A percentile compares a stretch with the other conserved stretches of the same genome.
These are phyloP conservation scores for Gymnorhina tibicen DNA, from an alignment of 2,113 vertebrate species.

Conservation along the genomic window DNA sequence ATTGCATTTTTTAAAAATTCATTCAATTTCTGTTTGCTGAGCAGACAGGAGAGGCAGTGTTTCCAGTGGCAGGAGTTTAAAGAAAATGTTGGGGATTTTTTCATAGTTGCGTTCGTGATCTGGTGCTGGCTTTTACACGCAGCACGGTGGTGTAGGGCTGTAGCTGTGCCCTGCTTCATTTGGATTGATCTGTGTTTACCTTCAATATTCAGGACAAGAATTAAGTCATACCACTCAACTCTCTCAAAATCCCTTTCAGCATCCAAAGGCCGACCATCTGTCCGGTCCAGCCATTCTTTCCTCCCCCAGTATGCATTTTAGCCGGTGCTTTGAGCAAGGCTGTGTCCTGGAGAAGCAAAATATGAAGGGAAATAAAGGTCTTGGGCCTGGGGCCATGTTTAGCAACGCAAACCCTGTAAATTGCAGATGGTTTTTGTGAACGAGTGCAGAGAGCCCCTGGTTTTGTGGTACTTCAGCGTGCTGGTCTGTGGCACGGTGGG, in stretches of 20 bases:
- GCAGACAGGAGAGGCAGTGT: not conserved
- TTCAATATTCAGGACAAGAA: not conserved
- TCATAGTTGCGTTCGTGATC: rapidly evolving
- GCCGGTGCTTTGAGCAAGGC: not conserved
- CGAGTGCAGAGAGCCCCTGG: not conserved
- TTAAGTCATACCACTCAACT: not conserved
- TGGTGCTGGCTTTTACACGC: not conserved
- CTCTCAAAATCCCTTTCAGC: conserved; percentile 6
- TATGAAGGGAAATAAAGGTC: not conserved
- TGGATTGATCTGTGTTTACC: not conserved
- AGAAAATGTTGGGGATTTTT: not conserved
- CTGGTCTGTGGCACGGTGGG: not conserved
- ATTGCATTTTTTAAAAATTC: rapidly evolving
- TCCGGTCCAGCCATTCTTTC: not conserved
- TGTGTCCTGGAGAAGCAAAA: not conserved
- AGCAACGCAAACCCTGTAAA: not conserved
- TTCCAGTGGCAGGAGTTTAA: not conserved
- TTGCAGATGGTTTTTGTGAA: not conserved
- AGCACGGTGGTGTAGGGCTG: not conserved
- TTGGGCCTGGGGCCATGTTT: not conserved
- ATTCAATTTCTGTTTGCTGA: not conserved
- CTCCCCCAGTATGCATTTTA: not conserved
- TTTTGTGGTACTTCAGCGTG: not conserved
- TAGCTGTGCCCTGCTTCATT: not conserved
- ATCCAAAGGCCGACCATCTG: conserved; percentile 16